Evolutionary conservation across 2,113 vertebrate genomes (phyloP).

Genomic region (Lynx canadensis): DNA sequence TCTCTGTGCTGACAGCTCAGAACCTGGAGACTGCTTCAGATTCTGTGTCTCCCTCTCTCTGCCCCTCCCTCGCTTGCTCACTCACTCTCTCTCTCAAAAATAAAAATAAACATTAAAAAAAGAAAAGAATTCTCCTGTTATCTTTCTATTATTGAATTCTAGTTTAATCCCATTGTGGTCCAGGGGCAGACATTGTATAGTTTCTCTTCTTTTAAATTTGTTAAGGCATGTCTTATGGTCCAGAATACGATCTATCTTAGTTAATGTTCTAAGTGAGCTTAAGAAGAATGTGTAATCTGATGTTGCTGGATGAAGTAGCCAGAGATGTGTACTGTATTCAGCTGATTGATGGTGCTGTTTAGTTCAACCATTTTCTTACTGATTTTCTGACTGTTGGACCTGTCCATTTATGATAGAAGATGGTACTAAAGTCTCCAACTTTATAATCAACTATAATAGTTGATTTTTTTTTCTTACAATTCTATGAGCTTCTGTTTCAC

Average conservation of each 20-base stretch:
- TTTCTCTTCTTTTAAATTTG: background rate
- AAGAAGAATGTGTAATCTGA: background rate
- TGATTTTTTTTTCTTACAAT: background rate
- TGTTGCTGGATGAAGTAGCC: background rate
- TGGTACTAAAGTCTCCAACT: background rate
- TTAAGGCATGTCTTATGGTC: background rate
- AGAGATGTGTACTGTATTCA: background rate
- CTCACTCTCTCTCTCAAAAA: no score
- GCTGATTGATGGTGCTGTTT: background rate
- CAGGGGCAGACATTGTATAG: background rate
- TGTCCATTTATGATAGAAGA: background rate
- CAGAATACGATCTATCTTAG: background rate
- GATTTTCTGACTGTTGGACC: background rate
- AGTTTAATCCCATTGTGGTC: background rate
- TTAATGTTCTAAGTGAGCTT: background rate
- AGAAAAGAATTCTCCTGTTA: background rate
- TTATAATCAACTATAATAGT: background rate
- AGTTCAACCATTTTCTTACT: background rate
- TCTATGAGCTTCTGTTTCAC: background rate
- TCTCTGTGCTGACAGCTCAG: no score
- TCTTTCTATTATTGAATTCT: background rate
- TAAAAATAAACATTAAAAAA: no score
- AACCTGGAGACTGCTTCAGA: no score
- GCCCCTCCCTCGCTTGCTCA: no score
- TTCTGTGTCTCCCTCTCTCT: no score